Evolutionary conservation across 2,113 vertebrate genomes (phyloP), one percentile per base, ranked within the genome.

Genomic region (Lamprotornis superbus): DNA sequence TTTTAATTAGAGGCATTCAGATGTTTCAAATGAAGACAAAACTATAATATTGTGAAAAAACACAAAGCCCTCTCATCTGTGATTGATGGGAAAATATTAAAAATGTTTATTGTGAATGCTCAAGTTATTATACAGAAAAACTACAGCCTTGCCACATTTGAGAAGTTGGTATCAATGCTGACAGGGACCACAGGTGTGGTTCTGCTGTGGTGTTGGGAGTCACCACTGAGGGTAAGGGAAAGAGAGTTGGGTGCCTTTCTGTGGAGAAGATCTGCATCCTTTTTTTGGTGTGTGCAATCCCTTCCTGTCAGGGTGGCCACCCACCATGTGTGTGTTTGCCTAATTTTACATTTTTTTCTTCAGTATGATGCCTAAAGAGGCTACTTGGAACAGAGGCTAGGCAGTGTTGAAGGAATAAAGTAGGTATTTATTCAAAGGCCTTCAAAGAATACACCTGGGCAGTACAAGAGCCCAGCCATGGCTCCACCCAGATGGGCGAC

Each of bases 21-120:
- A 85, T 95, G 74, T 94, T 94, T 93, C 94, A 89, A 95, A 95
- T 92, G 40, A 94, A 96, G 83, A 94, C 84, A 79, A 89, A 94
- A 87, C 87, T 74, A 27, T 67, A 96, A 97, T 91, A 95, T 91
- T 80, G 52, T 87, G 89, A 65, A 90, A 96, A 92, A 87, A 79
- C 75, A 94, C 61, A 82, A 78, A 89, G 65, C 55, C 17, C 17
- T 92, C 74, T 94, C 77, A 83, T 86, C 83, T 94, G 35, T 84
- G 74, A 89, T 90, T 75, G 74, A 84, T 89, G 74, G 42, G 16
- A 91, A 87, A 79, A 28, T 87, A 84, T 91, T 80, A 91, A 83
- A 96, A 89, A 87, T 93, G 39, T 80, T 97, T 94, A 87, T 47
- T 84, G 55, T 63, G 81, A 82, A 63, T 83, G 50, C 77, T 94